Evolutionary conservation across 2,113 vertebrate species (phyloP), one percentile per base, ranked within the genome.

Genomic region (Chaetops frenatus): DNA sequence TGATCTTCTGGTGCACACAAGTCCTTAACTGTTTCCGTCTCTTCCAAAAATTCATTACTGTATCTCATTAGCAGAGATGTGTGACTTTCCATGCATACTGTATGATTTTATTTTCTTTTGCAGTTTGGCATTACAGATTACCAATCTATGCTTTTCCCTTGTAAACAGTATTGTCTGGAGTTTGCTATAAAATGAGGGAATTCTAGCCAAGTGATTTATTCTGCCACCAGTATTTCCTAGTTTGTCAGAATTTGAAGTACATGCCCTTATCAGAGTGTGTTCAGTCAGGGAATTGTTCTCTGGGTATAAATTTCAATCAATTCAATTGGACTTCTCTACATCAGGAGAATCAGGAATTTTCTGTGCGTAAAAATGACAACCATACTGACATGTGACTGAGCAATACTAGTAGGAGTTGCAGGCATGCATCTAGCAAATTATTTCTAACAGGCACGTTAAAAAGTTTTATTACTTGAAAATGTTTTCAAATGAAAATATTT

Each of bases 261-360:
- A 9, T 35, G 3, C 7, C 58, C 2, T 62, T 57, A 23, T 5
- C 0, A 3, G 22, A 31, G 15, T 1, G 0, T 64, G 11, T 12
- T 90, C 22, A 45, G 25, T 76, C 33, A 72, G 25, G 50, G 60
- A 21, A 7, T 58, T 7, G 0, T 62, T 70, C 14, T 73, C 47
- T 77, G 9, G 8, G 6, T 65, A 35, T 42, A 72, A 79, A 48
- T 25, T 62, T 64, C 50, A 66, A 17, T n/a, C 17, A 92, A 65
- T 56, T 81, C 65, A 76, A 65, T 31, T 57, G 4, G 33, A 58
- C 5, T 82, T 90, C 50, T 69, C 44, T 10, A 31, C 10, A 15
- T 27, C n/a, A n/a, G n/a, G n/a, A n/a, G n/a, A n/a, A 58, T 22
- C 4, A 2, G 28, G 13, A 90, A 53, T 88, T 90, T 86, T 80